Conservation (phyloP, 2,888 invertebrate genomes). For the Caenorhabditis afra region DNA sequence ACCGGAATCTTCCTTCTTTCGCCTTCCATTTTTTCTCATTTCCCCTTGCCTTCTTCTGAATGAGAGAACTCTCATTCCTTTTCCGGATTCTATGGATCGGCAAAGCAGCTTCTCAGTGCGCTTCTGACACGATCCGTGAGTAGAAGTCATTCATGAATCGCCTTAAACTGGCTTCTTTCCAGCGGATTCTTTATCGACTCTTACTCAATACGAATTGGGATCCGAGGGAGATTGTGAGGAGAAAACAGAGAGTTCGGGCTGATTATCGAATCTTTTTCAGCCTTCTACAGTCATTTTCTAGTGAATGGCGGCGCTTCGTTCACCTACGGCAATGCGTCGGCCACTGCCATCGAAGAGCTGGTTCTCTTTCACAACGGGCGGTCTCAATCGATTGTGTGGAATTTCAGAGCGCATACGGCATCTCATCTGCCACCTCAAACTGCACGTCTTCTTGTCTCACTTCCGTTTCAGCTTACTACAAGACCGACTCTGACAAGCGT, state of each 20-base stretch:
- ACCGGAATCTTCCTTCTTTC: constrained; percentile 28
- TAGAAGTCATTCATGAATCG: background rate
- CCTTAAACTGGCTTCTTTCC: constrained; percentile 6
- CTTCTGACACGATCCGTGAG: constrained; percentile 45
- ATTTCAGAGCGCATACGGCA: constrained; percentile 26
- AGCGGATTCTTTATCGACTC: constrained; percentile 34
- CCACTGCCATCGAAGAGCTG: constrained; percentile 27
- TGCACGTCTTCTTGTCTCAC: constrained; percentile 50
- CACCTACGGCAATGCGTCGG: constrained; percentile 31
- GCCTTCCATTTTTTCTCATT: constrained; percentile 3
- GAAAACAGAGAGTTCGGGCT: background rate
- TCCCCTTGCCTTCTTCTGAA: background rate
- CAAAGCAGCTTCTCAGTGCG: constrained; percentile 25
- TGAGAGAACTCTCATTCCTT: constrained; percentile 5
- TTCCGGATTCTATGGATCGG: background rate
- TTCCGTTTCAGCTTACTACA: constrained; percentile 38
- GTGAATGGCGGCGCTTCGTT: constrained; percentile 39
- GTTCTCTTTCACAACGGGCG: background rate
- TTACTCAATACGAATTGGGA: constrained; percentile 47
- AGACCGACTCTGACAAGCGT: constrained; percentile 40
- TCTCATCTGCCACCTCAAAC: constrained; percentile 36
- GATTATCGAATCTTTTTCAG: constrained; percentile 12
- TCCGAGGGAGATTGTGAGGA: constrained; percentile 35
- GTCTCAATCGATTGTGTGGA: too few species aligned
- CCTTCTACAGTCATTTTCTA: constrained; percentile 44